phyloP scores from a whole-genome alignment of 2,888 invertebrate species.

The Dioctria rufipes region DNA sequence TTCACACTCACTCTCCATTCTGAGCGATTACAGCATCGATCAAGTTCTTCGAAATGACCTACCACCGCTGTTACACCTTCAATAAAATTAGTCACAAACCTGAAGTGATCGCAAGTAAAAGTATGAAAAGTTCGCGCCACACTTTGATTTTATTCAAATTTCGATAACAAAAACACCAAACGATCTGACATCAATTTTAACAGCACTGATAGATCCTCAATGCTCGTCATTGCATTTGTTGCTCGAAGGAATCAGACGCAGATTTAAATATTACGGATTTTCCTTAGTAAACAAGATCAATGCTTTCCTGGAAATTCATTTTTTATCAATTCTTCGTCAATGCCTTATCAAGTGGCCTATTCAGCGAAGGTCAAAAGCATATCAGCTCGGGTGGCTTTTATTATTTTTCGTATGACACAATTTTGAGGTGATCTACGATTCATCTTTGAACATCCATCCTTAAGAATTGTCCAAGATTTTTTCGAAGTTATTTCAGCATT shows the following conservation, averaged over 20 bases:
- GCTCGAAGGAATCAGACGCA: not conserved
- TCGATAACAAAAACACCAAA: not conserved
- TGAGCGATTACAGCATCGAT: conserved; percentile 30
- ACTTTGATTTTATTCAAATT: conserved; percentile 11
- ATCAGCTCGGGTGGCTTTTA: not conserved
- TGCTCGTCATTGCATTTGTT: not conserved
- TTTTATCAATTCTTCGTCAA: conserved; percentile 41
- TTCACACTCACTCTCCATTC: not conserved
- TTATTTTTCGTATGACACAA: conserved; percentile 5
- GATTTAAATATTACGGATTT: conserved; percentile 3
- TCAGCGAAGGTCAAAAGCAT: conserved; percentile 17
- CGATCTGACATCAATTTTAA: not conserved
- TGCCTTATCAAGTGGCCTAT: conserved; percentile 26
- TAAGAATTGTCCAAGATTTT: not conserved
- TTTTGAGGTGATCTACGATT: not conserved
- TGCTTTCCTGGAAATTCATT: conserved; percentile 26
- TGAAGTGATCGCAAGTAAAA: conserved; percentile 9
- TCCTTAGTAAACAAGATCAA: conserved; percentile 39
- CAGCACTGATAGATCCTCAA: not conserved
- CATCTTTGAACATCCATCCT: not conserved
- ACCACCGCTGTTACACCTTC: conserved; percentile 17
- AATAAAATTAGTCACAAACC: conserved; percentile 26
- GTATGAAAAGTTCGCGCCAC: not conserved
- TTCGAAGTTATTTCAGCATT: not conserved
- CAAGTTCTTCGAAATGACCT: conserved; percentile 19